These are phyloP conservation scores for Eurosta solidaginis DNA, from an alignment of 1,140 invertebrate genomes.

Conservation along the genomic window DNA sequence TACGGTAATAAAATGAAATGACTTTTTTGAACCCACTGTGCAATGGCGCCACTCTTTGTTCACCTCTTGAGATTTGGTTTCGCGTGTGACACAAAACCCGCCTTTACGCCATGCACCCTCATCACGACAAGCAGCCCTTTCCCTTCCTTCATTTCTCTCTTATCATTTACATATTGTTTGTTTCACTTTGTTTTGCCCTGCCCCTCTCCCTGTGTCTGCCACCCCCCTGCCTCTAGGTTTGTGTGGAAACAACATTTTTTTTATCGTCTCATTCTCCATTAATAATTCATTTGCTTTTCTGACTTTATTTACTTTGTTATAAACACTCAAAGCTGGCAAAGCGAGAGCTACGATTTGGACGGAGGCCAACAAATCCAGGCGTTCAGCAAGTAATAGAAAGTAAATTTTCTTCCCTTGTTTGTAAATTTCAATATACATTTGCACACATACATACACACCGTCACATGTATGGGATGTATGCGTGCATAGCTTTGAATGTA, in stretches of 20 bases:
- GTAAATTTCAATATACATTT: not conserved
- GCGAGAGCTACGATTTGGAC: not conserved
- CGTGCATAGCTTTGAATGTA: not conserved
- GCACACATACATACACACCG: not conserved
- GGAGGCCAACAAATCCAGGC: constrained; percentile 26
- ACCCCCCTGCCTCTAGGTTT: not conserved
- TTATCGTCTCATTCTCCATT: not conserved
- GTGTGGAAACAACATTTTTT: not conserved
- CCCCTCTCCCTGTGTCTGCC: not conserved
- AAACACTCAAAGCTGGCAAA: not conserved
- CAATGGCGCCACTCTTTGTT: not conserved
- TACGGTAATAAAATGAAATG: constrained; percentile 26
- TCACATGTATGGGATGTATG: not conserved
- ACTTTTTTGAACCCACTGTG: constrained; percentile 28
- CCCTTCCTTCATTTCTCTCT: not conserved
- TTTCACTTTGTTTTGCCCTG: not conserved
- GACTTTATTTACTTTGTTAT: not conserved
- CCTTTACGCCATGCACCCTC: too few species aligned
- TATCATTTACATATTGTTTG: not conserved
- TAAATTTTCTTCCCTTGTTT: not conserved
- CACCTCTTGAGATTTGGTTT: not conserved
- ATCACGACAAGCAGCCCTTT: too few species aligned
- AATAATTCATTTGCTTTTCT: constrained; percentile 25
- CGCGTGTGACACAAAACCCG: too few species aligned
- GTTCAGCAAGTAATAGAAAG: not conserved